Conservation (phyloP, 2,797 vertebrate genomes). For the Antennarius maculatus region DNA sequence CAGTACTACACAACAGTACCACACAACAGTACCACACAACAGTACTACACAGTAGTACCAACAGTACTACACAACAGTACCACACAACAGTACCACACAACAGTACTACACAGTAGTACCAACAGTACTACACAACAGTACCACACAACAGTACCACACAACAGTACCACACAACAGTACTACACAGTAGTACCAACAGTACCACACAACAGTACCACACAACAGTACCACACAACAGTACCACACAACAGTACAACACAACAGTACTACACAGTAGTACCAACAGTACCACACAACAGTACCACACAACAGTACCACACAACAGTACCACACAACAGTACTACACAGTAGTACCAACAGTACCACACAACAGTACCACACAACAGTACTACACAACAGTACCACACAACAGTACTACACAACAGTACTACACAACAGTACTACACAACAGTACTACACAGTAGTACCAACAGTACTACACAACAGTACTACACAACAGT, state of each 20-base stretch:
- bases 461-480: slow-evolving; percentile 3
- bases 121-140: not conserved
- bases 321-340: too few relatives aligned
- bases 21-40: too few relatives aligned
- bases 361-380: too few relatives aligned
- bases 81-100: not conserved
- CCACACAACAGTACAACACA: too few relatives aligned
- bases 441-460: not conserved
- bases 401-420: not conserved
- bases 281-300: not conserved
- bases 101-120: not conserved
- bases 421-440: not conserved
- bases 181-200: not conserved
- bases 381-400: slow-evolving; percentile 3
- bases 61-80: not conserved
- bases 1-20: not conserved
- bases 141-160: not conserved
- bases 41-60: slow-evolving; percentile 1
- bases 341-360: not conserved
- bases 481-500: too few relatives aligned
- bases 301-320: not conserved
- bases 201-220: not conserved
- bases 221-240: not conserved
- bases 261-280: not conserved
- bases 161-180: not conserved